Percentiles rank a stretch among this genome's conserved stretches.
These are phyloP conservation scores for Hippocampus barbouri DNA, from an alignment of 2,113 vertebrate species.

Conservation along the genomic window DNA sequence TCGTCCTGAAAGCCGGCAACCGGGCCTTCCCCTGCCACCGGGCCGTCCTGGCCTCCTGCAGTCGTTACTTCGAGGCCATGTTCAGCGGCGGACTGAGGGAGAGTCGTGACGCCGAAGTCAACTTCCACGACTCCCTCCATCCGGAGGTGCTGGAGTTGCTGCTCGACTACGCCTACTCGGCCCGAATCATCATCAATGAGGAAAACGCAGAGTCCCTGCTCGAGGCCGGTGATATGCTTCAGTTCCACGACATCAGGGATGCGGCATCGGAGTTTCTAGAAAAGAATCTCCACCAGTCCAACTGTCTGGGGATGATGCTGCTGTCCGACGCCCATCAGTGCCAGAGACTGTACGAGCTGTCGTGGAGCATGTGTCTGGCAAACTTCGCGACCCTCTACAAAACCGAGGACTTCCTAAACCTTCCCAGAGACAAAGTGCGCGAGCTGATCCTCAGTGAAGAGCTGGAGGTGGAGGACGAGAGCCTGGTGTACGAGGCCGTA, in stretches of 20 bases:
- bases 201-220: constrained; percentile 81
- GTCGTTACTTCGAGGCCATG: constrained; percentile 84
- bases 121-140: constrained; percentile 79
- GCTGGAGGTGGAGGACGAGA: constrained; percentile 81
- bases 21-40: constrained; percentile 77
- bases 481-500: constrained; percentile 78
- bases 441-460: constrained; percentile 82
- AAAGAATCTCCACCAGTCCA: constrained; percentile 79
- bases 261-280: constrained; percentile 79
- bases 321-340: constrained; percentile 80
- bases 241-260: constrained; percentile 81
- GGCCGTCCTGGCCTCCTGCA: constrained; percentile 79
- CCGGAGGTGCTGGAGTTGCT: constrained; percentile 81
- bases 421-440: constrained; percentile 78
- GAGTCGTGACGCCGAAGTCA: constrained; percentile 74
- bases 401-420: constrained; percentile 77
- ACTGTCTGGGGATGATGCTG: constrained; percentile 84
- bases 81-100: constrained; percentile 78
- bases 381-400: constrained; percentile 74
- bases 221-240: constrained; percentile 82
- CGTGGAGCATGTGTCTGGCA: constrained; percentile 79
- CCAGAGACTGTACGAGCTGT: constrained; percentile 76
- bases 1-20: constrained; percentile 73
- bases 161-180: constrained; percentile 80
- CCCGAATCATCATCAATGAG: constrained; percentile 79